Evolutionary conservation across 2,888 invertebrate genomes (phyloP), one percentile per base, ranked within the genome.

Genomic region (Eumacrocentrus americanus): DNA sequence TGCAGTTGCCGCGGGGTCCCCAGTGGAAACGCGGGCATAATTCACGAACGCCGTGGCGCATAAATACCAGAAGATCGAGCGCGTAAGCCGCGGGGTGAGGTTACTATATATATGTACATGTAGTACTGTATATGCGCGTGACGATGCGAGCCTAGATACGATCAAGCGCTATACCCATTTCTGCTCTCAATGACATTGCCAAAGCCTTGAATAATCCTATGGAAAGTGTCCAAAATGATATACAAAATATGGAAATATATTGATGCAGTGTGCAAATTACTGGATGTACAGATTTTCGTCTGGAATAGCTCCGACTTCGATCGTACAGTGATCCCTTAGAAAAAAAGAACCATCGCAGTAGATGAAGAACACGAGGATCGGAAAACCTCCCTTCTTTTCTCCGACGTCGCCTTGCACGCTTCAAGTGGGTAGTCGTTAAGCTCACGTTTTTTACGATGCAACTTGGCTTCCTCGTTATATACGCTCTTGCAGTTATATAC

Each of bases 1-100:
- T 50, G 53, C 57, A 14, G 53, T 46, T 14, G 42, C 50, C 42
- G 34, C 29, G 23, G 34, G 50, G 51, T 51, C 53, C 20, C 16
- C 57, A 9, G 4, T 4, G 29, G 18, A 51, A 47, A 18, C 47
- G 46, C 51, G 29, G 29, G 29, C 29, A 29, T 29, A 29, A 29
- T 29, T 29, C 29, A 29, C 29, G 29, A 29, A 29, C 29, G 29
- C 29, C 29, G 5, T 29, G 29, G 29, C 29, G 29, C 29, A 29
- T 29, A 29, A 29, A 29, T 29, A 29, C 29, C 29, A 29, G 29
- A 29, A 29, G 29, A 29, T 29, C 29, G 29, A 29, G 29, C 29
- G 29, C 29, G 29, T 29, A 29, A 6, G 29, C 29, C 29, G 29
- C 5, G 3, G 20, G 20, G 12, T 11, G 5, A 14, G 23, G 4